Evolutionary conservation across 2,888 invertebrate genomes (phyloP), one percentile per base, ranked within the genome.

Genomic region (Amiota minor): DNA sequence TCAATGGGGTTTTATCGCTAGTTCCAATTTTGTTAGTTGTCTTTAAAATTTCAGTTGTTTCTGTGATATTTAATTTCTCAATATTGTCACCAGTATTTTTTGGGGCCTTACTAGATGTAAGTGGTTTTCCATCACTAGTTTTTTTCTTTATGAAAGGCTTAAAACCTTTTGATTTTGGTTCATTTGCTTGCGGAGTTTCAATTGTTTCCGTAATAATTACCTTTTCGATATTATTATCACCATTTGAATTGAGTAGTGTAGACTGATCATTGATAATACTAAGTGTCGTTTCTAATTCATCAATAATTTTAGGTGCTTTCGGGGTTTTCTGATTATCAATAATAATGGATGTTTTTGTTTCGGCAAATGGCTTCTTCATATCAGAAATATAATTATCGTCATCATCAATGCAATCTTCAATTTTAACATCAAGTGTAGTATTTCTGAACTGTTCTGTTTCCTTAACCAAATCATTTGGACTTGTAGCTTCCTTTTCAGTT

Each of bases 371-470:
- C 23, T 16, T 71, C 0, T 80, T 78, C 9, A 74, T 86, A 49
- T 86, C 78, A 0, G 76, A 78, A 9, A 80, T 75, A 0, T 81
- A 72, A 70, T 86, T 87, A 20, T 75, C 74, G 49, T 88, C 86
- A 61, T 87, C 88, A 71, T 87, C 86, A 2, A 81, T 86, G 64
- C 89, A 89, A 77, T 89, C 89, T 75, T 89, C 89, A 70, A 89
- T 85, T 62, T 84, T 88, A 0, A 89, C 87, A 64, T 85, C 81
- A 20, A 85, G 82, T 0, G 79, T 75, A 56, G 79, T 75, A 56
- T 81, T 71, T 35, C 35, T 35, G 35, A 35, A 6, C 6, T 2
- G 35, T 35, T 35, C 6, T 35, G 35, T 35, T 35, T 35, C 35
- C 12, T 76, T 73, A 2, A 75, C 47, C 10, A 72, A 9, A 0